Evolutionary conservation across 2,113 vertebrate species (phyloP).

Genomic region (Gavialis gangeticus): DNA sequence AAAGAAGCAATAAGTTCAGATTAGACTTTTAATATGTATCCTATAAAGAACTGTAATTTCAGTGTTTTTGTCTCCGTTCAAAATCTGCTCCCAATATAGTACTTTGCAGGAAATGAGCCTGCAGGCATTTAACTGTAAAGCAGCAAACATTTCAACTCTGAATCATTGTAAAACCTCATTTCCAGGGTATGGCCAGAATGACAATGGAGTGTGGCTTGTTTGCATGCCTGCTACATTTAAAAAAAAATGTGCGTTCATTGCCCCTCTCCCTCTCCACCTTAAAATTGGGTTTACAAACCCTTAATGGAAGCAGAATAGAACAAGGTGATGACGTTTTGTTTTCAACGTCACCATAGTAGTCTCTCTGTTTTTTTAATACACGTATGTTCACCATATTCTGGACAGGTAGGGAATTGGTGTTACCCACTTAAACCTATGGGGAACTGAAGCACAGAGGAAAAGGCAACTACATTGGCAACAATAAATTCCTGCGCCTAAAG

Average conservation of each 20-base stretch:
- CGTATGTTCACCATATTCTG: neutral
- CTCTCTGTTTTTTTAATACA: neutral
- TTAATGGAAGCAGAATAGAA: neutral
- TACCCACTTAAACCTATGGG: neutral
- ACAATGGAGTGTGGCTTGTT: neutral
- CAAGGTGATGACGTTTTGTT: neutral
- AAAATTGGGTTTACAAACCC: neutral
- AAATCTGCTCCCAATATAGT: neutral
- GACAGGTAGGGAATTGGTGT: fast-evolving
- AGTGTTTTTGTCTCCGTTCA: neutral
- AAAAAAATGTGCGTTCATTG: neutral
- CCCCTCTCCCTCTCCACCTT: neutral
- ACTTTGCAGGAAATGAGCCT: conserved; percentile 18
- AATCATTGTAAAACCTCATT: conserved; percentile 57
- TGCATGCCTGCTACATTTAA: neutral
- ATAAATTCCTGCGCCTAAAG: no score
- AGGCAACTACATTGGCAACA: no score
- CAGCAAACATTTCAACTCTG: conserved; percentile 63
- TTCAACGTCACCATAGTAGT: neutral
- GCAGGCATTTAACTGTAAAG: conserved; percentile 24
- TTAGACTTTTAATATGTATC: neutral
- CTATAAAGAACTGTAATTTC: conserved; percentile 32
- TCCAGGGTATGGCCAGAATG: conserved; percentile 4
- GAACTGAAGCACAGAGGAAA: fast-evolving
- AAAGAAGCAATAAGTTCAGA: conserved; percentile 46